A percentile compares a stretch with the other conserved stretches of the same genome.
Conservation (phyloP, 2,113 vertebrate species). For the Romanogobio albipinnatus region DNA sequence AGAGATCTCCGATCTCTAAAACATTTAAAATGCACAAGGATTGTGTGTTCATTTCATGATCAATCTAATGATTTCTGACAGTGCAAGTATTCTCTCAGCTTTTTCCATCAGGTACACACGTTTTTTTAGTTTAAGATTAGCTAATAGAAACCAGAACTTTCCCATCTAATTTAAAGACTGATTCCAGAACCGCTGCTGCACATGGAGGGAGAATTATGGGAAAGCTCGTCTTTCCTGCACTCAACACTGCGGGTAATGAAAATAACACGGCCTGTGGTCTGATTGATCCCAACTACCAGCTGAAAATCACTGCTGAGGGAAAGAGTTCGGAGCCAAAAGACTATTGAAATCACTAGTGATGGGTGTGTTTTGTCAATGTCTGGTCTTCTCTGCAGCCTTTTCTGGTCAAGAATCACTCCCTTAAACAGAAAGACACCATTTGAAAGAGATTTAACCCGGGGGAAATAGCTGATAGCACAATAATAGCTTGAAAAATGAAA, state of each 20-base stretch:
- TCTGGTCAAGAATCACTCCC: not conserved
- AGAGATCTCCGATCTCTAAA: not conserved
- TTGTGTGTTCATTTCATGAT: not conserved
- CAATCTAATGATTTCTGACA: not conserved
- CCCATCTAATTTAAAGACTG: conserved; percentile 27
- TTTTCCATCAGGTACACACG: not conserved
- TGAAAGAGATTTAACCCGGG: not conserved
- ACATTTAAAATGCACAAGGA: not conserved
- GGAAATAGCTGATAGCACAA: not conserved
- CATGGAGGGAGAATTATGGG: conserved; percentile 24
- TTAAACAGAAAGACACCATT: not conserved
- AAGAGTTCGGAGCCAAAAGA: conserved; percentile 2
- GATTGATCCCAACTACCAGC: conserved; percentile 40
- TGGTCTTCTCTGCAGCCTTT: not conserved
- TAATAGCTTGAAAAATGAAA: not conserved
- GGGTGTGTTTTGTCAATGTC: not conserved
- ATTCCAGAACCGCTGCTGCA: conserved; percentile 14
- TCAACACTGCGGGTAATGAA: conserved; percentile 46
- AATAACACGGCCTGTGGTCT: conserved; percentile 33
- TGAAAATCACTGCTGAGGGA: not conserved
- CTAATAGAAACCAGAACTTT: conserved; percentile 31
- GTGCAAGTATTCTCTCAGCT: not conserved
- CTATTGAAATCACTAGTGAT: not conserved
- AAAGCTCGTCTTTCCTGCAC: conserved; percentile 17
- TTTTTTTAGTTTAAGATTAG: conserved; percentile 5